Evolutionary conservation across 1,140 invertebrate genomes (phyloP).

Genomic region (Choristoneura fumiferana): DNA sequence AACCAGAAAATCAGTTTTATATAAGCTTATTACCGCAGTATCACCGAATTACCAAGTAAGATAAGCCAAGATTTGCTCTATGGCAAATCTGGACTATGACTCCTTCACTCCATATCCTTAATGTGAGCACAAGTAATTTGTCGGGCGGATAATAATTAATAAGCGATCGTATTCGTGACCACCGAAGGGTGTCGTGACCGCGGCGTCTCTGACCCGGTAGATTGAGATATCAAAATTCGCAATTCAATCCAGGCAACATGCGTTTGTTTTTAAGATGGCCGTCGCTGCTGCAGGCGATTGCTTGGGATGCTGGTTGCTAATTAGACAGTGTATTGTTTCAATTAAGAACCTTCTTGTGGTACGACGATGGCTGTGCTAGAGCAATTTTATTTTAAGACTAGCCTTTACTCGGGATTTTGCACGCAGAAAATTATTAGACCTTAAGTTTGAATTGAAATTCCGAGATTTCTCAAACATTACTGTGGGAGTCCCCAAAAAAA

Average conservation of each 20-base stretch:
- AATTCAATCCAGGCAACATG: conserved; percentile 46
- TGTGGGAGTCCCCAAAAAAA: no score
- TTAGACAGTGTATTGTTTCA: conserved; percentile 16
- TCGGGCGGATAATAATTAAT: conserved; percentile 67
- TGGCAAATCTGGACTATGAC: conserved; percentile 35
- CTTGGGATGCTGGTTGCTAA: conserved; percentile 53
- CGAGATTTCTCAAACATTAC: no score
- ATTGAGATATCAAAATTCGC: conserved; percentile 76
- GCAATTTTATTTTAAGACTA: no score
- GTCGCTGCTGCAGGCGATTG: conserved; percentile 25
- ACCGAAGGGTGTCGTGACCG: conserved; percentile 73
- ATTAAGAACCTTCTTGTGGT: no score
- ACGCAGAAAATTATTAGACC: no score
- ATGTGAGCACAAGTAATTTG: conserved; percentile 48
- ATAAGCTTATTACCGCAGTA: no score
- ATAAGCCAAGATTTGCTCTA: no score
- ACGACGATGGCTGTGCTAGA: no score
- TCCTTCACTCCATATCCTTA: conserved; percentile 42
- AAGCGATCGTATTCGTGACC: conserved; percentile 58
- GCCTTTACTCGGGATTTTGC: no score
- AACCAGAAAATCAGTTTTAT: no score
- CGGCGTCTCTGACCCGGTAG: conserved; percentile 69
- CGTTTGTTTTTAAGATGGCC: conserved; percentile 54
- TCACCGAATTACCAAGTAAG: no score
- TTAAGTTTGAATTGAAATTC: no score